phyloP scores from a whole-genome alignment of 2,797 vertebrate species.

The Benthosema pterotum region DNA sequence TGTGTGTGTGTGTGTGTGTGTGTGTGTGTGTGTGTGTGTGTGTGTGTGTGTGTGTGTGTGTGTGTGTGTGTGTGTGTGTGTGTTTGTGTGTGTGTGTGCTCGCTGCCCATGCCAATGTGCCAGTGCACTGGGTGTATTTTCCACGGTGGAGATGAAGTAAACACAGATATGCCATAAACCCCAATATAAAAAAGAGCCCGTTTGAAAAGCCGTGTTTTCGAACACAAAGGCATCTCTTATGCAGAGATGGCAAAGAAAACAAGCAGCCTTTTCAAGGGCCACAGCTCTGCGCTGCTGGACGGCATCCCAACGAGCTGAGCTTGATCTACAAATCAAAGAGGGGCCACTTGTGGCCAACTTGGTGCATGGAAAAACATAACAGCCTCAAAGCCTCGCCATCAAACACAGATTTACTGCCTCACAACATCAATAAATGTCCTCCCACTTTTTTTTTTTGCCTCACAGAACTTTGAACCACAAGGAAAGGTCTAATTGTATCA shows the following conservation, averaged over 20 bases:
- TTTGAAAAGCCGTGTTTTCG: constrained; percentile 54
- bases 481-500: constrained; percentile 35
- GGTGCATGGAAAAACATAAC: constrained; percentile 63
- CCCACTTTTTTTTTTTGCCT: constrained; percentile 3
- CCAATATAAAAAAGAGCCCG: constrained; percentile 19
- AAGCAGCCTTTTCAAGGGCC: constrained; percentile 60
- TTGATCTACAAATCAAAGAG: constrained; percentile 69
- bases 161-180: constrained; percentile 66
- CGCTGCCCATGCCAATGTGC: constrained; percentile 26
- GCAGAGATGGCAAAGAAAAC: constrained; percentile 68
- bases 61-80: too few species aligned
- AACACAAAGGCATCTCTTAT: constrained; percentile 73
- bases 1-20: too few species aligned
- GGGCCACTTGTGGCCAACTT: constrained; percentile 54
- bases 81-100: neutral
- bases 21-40: too few species aligned
- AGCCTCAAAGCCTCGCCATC: constrained; percentile 52
- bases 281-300: constrained; percentile 57
- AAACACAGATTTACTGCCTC: constrained; percentile 57
- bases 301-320: constrained; percentile 55
- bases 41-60: too few species aligned
- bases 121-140: constrained; percentile 55
- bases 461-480: constrained; percentile 26
- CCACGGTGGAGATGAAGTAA: constrained; percentile 62
- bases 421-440: constrained; percentile 42